Base-by-base conservation (phyloP, 1,140 invertebrate species). In the Diorhabda elongata region DNA sequence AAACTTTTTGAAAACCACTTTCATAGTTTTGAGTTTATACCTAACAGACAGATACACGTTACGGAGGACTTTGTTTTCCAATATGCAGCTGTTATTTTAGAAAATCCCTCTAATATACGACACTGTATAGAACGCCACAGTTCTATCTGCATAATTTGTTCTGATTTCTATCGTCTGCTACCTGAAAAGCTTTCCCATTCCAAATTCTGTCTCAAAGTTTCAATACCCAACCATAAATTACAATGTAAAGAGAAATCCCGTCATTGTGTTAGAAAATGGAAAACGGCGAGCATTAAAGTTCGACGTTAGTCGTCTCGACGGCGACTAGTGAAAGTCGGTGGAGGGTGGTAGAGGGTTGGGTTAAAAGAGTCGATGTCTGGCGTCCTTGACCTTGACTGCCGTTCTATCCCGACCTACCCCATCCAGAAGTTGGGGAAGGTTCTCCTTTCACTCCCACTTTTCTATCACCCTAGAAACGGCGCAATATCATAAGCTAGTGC, bases 151-250 rank as follows among this genome's bases (percentile, higher is more conserved):
- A 52, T 52, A 52, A 52, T 52, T 52, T 52, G 47, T 52, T n/a
- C 6, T 6, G 2, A 52, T 52, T 52, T n/a, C 47, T 52, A n/a
- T 52, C 47, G 47, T 52, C 47, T 52, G 47, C 47, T n/a, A 52
- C 47, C 47, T 52, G n/a, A 52, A 52, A 52, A 52, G n/a, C 47
- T 3, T 52, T 52, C 47, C n/a, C 47, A 52, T 52, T 52, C 47
- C 47, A 52, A 6, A n/a, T 52, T 52, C 47, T 52, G 47, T 52
- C 47, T 6, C 47, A 52, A 52, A 52, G 47, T 52, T 52, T 52
- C 47, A 52, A 52, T 52, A 52, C 47, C 47, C 47, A 52, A 52
- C 47, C 47, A 52, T 52, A 52, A 52, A 52, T 52, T 52, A 52
- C 6, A 52, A 52, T 8, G 47, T 52, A 52, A 6, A 52, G 47